A percentile compares a stretch with the other conserved stretches of the same genome.
phyloP scores from a whole-genome alignment of 2,888 invertebrate genomes.

The Pristionchus entomophagus region DNA sequence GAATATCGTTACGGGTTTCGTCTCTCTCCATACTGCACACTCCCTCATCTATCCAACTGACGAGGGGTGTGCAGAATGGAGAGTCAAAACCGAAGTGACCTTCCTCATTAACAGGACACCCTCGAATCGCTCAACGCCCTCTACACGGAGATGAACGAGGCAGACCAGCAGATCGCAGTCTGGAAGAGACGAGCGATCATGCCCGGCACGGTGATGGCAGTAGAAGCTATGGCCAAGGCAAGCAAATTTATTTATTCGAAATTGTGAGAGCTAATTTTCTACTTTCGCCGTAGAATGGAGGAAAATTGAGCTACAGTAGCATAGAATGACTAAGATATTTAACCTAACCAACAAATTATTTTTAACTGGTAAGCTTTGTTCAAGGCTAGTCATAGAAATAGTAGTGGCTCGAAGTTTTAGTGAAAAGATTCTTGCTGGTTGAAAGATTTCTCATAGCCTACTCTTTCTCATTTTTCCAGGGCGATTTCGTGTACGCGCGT shows the following conservation, averaged over 20 bases:
- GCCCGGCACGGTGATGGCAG: slow-evolving; percentile 83
- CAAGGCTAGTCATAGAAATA: not conserved
- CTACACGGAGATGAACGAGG: slow-evolving; percentile 92
- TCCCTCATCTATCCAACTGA: too few species aligned
- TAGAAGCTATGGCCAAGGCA: slow-evolving; percentile 49
- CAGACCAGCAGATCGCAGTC: slow-evolving; percentile 95
- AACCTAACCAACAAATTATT: too few species aligned
- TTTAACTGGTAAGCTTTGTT: not conserved
- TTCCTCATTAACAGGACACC: slow-evolving; percentile 76
- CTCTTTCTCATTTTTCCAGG: slow-evolving; percentile 46
- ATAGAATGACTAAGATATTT: too few species aligned
- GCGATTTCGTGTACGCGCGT: slow-evolving; percentile 50
- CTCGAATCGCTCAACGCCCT: slow-evolving; percentile 85
- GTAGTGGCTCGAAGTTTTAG: too few species aligned
- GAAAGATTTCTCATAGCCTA: too few species aligned
- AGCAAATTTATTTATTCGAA: too few species aligned
- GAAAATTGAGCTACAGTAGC: too few species aligned
- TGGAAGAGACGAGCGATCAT: slow-evolving; percentile 95
- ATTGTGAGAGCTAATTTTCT: not conserved
- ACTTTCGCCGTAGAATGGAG: too few species aligned
- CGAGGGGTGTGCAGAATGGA: too few species aligned
- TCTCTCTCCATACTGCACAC: too few species aligned
- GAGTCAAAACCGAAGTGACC: not conserved
- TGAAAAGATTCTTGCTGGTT: too few species aligned
- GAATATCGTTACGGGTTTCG: too few species aligned